Percentiles rank a stretch among this genome's conserved stretches.
Conservation (phyloP, 2,113 vertebrate genomes). For the Mastomys coucha region DNA sequence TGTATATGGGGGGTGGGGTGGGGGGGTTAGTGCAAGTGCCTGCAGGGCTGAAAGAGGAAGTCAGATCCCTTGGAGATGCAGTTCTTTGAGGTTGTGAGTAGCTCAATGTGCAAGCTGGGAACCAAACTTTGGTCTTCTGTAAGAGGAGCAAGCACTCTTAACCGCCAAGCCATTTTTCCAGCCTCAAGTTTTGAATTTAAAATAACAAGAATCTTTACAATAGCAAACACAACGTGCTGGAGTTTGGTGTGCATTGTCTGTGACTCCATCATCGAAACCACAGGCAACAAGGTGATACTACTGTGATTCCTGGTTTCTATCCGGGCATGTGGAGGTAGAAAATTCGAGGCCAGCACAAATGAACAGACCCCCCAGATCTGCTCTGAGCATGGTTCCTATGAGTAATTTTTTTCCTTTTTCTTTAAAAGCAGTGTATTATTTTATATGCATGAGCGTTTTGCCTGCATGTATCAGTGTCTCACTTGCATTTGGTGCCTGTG, state of each 20-base stretch:
- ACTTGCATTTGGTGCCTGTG: not conserved
- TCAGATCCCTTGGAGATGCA: not conserved
- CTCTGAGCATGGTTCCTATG: not conserved
- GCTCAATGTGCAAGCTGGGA: too few species aligned
- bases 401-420: not conserved
- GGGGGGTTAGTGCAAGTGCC: too few species aligned
- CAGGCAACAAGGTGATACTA: not conserved
- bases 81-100: not conserved
- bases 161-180: not conserved
- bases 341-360: not conserved
- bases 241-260: not conserved
- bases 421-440: not conserved
- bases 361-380: not conserved
- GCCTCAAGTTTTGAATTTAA: not conserved
- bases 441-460: not conserved
- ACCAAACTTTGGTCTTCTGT: not conserved
- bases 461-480: not conserved
- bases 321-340: not conserved
- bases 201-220: not conserved
- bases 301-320: not conserved
- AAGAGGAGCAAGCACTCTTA: not conserved
- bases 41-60: not conserved
- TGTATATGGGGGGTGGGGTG: not conserved
- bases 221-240: not conserved
- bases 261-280: slow-evolving; percentile 34